These are phyloP conservation scores for Cotesia chilonis DNA, from an alignment of 1,140 invertebrate species.

Conservation along the genomic window DNA sequence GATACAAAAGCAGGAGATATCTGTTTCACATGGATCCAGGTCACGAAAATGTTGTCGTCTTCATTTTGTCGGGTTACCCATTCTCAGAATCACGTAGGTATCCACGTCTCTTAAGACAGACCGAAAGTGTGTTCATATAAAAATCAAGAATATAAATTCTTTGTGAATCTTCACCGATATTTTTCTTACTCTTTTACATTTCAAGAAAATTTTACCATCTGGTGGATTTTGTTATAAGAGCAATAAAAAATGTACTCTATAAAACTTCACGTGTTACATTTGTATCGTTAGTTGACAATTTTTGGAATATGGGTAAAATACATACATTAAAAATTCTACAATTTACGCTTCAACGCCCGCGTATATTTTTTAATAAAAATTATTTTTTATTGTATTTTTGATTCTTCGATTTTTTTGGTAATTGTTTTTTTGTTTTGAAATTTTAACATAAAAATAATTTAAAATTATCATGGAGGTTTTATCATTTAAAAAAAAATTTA, in stretches of 20 bases:
- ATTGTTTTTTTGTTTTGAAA: too few species aligned
- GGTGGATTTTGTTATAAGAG: not conserved
- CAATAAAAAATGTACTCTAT: not conserved
- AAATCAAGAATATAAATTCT: constrained; percentile 41
- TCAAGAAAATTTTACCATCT: constrained; percentile 35
- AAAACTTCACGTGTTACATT: too few species aligned
- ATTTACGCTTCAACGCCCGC: too few species aligned
- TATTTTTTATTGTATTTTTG: too few species aligned
- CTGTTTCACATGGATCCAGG: constrained; percentile 26
- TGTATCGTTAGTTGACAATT: too few species aligned
- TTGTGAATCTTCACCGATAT: constrained; percentile 13
- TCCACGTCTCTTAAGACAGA: constrained; percentile 28
- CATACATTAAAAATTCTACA: too few species aligned
- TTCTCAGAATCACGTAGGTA: constrained; percentile 29
- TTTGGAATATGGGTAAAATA: too few species aligned
- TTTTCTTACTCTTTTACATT: constrained; percentile 9
- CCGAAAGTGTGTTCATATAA: constrained; percentile 29
- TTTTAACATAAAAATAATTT: too few species aligned
- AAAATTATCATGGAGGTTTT: too few species aligned
- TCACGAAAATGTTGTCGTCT: constrained; percentile 25
- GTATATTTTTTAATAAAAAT: too few species aligned
- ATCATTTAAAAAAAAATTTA: too few species aligned
- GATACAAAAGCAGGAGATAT: not conserved
- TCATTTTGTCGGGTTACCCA: constrained; percentile 15
- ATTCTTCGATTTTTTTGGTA: too few species aligned